Conservation (phyloP, 1,140 invertebrate genomes). For the Bactericera cockerelli region DNA sequence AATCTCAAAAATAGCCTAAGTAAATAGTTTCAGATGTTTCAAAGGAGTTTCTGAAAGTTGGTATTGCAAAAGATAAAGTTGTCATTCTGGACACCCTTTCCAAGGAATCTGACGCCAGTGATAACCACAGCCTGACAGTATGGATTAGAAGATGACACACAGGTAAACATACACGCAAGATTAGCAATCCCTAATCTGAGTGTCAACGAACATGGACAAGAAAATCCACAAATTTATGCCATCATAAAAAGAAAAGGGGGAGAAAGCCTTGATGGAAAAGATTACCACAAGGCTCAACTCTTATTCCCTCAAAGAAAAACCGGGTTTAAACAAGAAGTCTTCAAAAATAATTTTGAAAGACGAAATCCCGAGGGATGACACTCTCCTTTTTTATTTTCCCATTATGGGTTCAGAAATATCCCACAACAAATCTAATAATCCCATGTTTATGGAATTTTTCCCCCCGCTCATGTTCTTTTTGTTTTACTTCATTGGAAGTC, state of each 20-base stretch:
- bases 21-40: too few species aligned
- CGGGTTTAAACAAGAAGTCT: too few species aligned
- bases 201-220: conserved; percentile 3
- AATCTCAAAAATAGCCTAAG: too few species aligned
- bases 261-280: background rate
- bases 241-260: background rate
- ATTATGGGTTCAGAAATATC: background rate
- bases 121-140: too few species aligned
- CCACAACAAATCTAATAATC: conserved; percentile 9
- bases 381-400: conserved; percentile 5
- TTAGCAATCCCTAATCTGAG: background rate
- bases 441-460: background rate
- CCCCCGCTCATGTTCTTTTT: background rate
- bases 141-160: too few species aligned
- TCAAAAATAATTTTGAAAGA: conserved; percentile 1
- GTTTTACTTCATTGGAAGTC: background rate
- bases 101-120: too few species aligned
- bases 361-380: conserved; percentile 1
- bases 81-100: too few species aligned
- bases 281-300: background rate
- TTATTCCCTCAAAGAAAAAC: background rate
- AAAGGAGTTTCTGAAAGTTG: too few species aligned
- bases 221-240: background rate
- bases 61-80: too few species aligned
- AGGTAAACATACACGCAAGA: too few species aligned